Base-by-base conservation (phyloP, 1,140 invertebrate genomes). In the Medauroidea extradentata region DNA sequence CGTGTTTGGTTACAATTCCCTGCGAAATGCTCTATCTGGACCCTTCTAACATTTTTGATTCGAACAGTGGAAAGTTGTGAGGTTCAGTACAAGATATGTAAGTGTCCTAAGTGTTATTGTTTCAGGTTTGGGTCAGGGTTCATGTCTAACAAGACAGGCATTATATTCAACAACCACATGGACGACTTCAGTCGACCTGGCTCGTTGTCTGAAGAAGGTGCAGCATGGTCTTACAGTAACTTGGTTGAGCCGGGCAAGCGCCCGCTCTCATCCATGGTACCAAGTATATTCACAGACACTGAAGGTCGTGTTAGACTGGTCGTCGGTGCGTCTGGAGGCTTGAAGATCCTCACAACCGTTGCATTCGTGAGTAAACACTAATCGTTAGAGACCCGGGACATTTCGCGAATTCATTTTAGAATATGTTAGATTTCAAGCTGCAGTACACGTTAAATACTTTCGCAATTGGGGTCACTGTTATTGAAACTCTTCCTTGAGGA, bases 81-180 rank as follows among this genome's bases (percentile, higher is more conserved):
- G n/a, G n/a, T n/a, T n/a, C n/a, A n/a, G n/a, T n/a, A n/a, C n/a
- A n/a, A n/a, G n/a, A n/a, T n/a, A n/a, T n/a, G n/a, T n/a, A n/a
- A n/a, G n/a, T n/a, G n/a, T n/a, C n/a, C n/a, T n/a, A n/a, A n/a
- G n/a, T n/a, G n/a, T n/a, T n/a, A n/a, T n/a, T 46, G 44, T 78
- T 77, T 41, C 67, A 94, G 91, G 70, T 92, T 90, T 72, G 93
- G 92, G 11, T 84, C 88, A 41, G 84, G 85, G 16, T 73, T 89
- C 39, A 78, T 85, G 11, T 91, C 90, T 1, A 71, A 81, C 23
- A 82, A 81, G 50, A 96, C 95, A 0, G 96, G 96, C 27, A 93
- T 99, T 43, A 75, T 98, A 3, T 83, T 95, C 65, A 99, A 98
- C 76, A 88, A 90, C 71, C 88, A 86, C 50, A 98, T 99, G 93